phyloP scores from a whole-genome alignment of 2,797 vertebrate genomes.

The Pseudopleuronectes americanus region DNA sequence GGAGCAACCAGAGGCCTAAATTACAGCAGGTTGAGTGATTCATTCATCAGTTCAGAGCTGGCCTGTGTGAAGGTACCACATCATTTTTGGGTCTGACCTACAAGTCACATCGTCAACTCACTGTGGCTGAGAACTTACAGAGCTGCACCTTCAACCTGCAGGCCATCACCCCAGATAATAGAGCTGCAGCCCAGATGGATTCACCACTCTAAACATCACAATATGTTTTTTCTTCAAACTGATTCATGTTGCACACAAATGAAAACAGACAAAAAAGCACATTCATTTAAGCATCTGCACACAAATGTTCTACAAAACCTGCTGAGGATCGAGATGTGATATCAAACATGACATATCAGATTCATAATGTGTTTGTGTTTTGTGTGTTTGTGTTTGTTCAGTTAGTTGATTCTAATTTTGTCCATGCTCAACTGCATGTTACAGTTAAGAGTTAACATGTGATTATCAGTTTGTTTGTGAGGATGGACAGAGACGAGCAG shows the following conservation, averaged over 20 bases:
- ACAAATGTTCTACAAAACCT: background rate
- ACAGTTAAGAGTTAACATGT: too few relatives aligned
- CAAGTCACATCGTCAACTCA: background rate
- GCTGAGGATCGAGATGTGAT: background rate
- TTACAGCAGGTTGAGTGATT: conserved; percentile 45
- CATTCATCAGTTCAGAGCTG: conserved; percentile 38
- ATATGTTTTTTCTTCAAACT: background rate
- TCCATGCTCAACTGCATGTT: too few relatives aligned
- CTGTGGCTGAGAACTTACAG: background rate
- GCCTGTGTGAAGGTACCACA: conserved; percentile 5
- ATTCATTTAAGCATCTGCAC: too few relatives aligned
- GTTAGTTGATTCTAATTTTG: too few relatives aligned
- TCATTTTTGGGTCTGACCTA: conserved; percentile 20
- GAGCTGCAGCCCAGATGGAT: conserved; percentile 3
- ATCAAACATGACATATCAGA: too few relatives aligned
- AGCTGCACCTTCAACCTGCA: background rate
- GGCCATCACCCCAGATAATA: background rate
- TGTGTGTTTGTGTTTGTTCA: too few relatives aligned
- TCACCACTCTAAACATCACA: background rate
- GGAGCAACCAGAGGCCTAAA: conserved; percentile 31
- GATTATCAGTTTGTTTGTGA: too few relatives aligned
- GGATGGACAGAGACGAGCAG: too few relatives aligned
- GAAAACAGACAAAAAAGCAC: background rate
- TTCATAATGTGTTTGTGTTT: too few relatives aligned
- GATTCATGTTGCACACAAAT: background rate